Base-by-base conservation (phyloP, 2,888 invertebrate species). In the Diplazon laetatorius region DNA sequence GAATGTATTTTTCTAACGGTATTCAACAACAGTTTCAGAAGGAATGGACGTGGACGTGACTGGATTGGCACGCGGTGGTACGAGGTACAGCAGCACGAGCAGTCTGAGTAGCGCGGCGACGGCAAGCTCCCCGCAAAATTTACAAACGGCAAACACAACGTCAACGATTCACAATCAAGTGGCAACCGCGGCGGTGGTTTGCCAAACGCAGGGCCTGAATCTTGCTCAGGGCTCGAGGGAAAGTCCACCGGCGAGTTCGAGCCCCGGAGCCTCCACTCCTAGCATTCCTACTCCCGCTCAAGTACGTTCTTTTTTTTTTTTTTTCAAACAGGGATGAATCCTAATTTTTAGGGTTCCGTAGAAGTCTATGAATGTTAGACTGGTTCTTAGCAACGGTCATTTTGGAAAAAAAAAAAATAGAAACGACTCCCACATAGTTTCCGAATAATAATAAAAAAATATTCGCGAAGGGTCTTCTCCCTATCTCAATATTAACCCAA, bases 41-140 rank as follows among this genome's bases (percentile, higher is more conserved):
- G 82, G 82, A 37, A 89, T 89, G 87, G 91, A 91, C 65, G 88
- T 90, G 8, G 90, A 91, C 39, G 85, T 88, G 55, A 84, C 87
- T 37, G 89, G 87, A 20, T 82, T 89, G 16, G 86, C 88, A 39
- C 87, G 90, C 8, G 87, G 89, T 68, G 90, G 89, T 25, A 89
- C 90, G 12, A 88, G 93, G 84, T 93, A 92, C 82, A 92, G 92
- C 82, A 92, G 92, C 82, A 92, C 92, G 52, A 92, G 92, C 83
- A 92, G 92, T 79, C 86, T 92, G 76, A 92, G 92, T 77, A 92
- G 92, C 83, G 91, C 91, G 50, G 91, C 92, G 65, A 92, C 92
- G 78, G 91, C 92, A 75, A 92, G 91, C 82, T 91, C 93, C 79
- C 92, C 93, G 12, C 91, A 90, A 73, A 88, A 88, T 68, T 82